Conservation (phyloP, 2,888 invertebrate genomes). For the Volucella zonaria region DNA sequence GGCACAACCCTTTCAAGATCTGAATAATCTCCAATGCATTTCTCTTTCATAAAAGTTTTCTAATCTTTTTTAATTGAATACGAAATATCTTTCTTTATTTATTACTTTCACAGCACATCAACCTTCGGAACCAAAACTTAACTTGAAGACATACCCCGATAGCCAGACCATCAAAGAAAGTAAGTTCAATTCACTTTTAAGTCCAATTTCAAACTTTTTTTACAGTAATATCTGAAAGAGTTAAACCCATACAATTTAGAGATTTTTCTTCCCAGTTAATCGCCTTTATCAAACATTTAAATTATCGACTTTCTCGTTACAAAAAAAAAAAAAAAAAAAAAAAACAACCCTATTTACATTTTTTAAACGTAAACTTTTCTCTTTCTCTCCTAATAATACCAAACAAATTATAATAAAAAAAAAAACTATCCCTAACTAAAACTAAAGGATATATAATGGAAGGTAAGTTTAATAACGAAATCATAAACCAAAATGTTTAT, state of each 20-base stretch:
- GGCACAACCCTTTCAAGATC: not conserved
- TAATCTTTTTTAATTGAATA: not conserved
- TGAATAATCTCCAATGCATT: not conserved
- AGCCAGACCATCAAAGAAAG: conserved; percentile 92
- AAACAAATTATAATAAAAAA: conserved; percentile 71
- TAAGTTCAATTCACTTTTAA: conserved; percentile 83
- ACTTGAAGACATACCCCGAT: conserved; percentile 89
- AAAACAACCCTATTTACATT: conserved; percentile 35
- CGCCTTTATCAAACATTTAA: conserved; percentile 45
- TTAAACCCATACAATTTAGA: not conserved
- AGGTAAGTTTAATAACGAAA: conserved; percentile 80
- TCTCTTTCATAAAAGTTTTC: not conserved
- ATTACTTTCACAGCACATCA: conserved; percentile 45
- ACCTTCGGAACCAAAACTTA: conserved; percentile 83
- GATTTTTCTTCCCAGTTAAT: conserved; percentile 6
- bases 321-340: conserved; percentile 58
- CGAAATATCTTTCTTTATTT: not conserved
- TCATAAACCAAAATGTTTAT: conserved; percentile 29
- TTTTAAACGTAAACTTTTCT: conserved; percentile 64
- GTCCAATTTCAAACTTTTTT: not conserved
- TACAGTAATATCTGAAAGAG: not conserved
- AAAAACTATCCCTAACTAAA: conserved; percentile 63
- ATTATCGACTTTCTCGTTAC: conserved; percentile 64
- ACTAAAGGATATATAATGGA: conserved; percentile 82
- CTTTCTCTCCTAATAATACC: conserved; percentile 71